These are phyloP conservation scores for Meloe dianella DNA, from an alignment of 2,888 invertebrate species.

Conservation along the genomic window DNA sequence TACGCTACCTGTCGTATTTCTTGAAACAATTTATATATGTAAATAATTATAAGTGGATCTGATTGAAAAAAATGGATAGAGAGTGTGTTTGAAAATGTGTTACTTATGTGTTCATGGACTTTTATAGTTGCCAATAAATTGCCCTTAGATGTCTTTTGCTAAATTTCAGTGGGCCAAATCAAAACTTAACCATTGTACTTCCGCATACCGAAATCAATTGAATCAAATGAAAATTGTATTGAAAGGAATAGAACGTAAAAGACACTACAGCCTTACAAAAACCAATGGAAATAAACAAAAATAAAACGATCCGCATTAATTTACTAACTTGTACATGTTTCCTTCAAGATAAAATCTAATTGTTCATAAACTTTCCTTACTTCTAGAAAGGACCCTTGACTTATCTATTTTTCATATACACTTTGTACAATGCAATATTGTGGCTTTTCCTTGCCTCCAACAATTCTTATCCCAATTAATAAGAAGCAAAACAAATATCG, in stretches of 20 bases:
- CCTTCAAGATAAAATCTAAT: too few species aligned
- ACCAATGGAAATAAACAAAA: neutral
- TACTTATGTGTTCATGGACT: too few species aligned
- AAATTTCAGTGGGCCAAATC: neutral
- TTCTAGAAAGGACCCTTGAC: neutral
- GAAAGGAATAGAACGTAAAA: neutral
- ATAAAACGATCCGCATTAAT: neutral
- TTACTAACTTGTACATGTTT: neutral
- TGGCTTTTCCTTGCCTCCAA: neutral
- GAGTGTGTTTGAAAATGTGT: too few species aligned
- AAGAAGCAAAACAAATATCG: constrained; percentile 19
- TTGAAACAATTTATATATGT: too few species aligned
- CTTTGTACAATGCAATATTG: neutral
- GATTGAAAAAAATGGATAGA: too few species aligned
- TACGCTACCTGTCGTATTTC: too few species aligned
- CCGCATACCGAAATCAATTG: neutral
- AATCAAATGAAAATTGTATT: too few species aligned
- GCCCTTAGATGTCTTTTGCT: neutral
- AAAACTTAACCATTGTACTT: neutral
- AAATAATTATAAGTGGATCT: too few species aligned
- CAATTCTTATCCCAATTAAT: constrained; percentile 19
- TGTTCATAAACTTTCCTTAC: neutral
- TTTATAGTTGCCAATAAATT: neutral
- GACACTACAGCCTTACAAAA: neutral
- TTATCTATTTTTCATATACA: neutral